Conservation (phyloP, 2,888 invertebrate genomes). For the Aspidiotus rigidus region DNA sequence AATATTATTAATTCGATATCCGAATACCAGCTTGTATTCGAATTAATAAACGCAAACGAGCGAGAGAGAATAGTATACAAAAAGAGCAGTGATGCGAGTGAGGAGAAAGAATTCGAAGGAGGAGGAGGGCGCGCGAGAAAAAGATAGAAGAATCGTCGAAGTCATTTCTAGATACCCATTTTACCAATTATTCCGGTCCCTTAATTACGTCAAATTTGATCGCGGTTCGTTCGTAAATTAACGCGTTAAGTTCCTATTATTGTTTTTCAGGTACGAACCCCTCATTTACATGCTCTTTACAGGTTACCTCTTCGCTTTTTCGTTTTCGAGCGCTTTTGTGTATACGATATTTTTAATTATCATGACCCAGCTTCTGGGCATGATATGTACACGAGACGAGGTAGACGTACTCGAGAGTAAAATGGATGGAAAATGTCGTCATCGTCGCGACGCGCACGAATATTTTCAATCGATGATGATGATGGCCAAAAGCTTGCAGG, state of each 20-base stretch:
- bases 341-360: too few relatives aligned
- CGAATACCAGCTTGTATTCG: conserved; percentile 19
- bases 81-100: neutral
- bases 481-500: too few relatives aligned
- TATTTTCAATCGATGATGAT: too few relatives aligned
- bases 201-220: conserved; percentile 1
- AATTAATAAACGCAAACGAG: conserved; percentile 17
- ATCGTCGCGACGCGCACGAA: too few relatives aligned
- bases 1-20: conserved; percentile 22
- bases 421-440: too few relatives aligned
- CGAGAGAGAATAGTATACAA: neutral
- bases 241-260: neutral
- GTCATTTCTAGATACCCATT: neutral
- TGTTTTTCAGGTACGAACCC: too few relatives aligned
- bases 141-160: neutral
- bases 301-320: too few relatives aligned
- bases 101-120: neutral
- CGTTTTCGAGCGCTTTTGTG: too few relatives aligned
- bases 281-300: too few relatives aligned
- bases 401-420: too few relatives aligned
- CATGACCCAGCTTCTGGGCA: too few relatives aligned
- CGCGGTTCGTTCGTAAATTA: conserved; percentile 2
- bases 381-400: too few relatives aligned
- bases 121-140: neutral
- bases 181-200: neutral